Evolutionary conservation across 1,140 invertebrate species (phyloP), one percentile per base, ranked within the genome.

Genomic region (Drosophila kepulauana): DNA sequence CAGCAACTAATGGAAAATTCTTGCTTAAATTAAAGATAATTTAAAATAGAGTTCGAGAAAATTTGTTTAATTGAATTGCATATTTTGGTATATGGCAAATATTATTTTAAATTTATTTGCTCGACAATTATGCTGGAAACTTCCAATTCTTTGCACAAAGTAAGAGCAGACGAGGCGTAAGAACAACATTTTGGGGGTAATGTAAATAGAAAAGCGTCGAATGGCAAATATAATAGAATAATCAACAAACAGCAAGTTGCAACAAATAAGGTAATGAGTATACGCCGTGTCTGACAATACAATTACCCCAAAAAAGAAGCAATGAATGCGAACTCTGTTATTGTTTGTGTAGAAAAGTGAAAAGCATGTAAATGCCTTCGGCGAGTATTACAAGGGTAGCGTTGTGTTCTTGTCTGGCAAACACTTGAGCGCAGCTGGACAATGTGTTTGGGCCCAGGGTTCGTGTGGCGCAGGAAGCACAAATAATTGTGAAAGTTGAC

Each of bases 201-300:
- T 63, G 65, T 59, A 69, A 66, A 64, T 67, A 52, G 61, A 57
- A 35, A 16, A 64, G 72, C 59, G 71, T 75, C 68, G 69, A 76
- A 69, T 74, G 66, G 76, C 69, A 85, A 85, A 85, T 87, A 73
- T 72, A 82, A 87, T 82, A 77, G 82, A 86, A 87, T 79, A 87
- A 86, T 86, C 82, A 86, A 80, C 75, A 87, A 68, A 76, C 80
- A 86, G 10, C 7, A 41, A 82, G 54, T 68, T 66, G 65, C 73
- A 75, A 67, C 87, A 89, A 81, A 82, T 84, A 62, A 61, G 73
- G 85, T 89, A 89, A 88, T 88, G 84, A 88, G 84, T 75, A 76
- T 75, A 79, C 82, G 79, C 63, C 82, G 43, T 65, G 75, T 79
- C 79, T 75, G 70, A 78, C 80, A 75, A 61, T 56, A 51, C 58